Evolutionary conservation across 2,888 invertebrate species (phyloP), one percentile per base, ranked within the genome.

Genomic region (Drosophila rellima): DNA sequence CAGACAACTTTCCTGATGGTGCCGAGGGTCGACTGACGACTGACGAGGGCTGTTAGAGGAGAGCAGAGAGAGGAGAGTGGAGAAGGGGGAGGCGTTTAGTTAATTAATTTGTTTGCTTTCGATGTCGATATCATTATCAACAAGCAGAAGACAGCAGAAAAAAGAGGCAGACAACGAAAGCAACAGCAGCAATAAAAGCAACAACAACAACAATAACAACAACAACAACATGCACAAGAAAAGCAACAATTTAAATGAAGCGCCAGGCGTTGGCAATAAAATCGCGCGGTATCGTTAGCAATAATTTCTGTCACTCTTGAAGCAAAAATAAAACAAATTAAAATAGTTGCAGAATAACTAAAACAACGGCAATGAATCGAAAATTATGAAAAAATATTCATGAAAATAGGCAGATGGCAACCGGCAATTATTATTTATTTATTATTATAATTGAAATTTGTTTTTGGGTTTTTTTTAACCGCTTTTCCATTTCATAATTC

Each of bases 281-380:
- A 76, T 63, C 61, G 52, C 50, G 63, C 68, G 65, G 85, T 80
- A 83, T 83, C 77, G 84, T 88, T 86, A 84, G 76, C 80, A 73
- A 86, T 79, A 70, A 88, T 88, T 81, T 74, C 67, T 88, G 89
- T 74, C 87, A 88, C 68, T 83, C 79, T 77, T 56, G 26, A 79
- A 81, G 77, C 68, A 71, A 70, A 85, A 81, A 77, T 81, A 77
- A 71, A 81, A 79, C 84, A 83, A 81, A 86, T 85, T 88, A 83
- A 87, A 85, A 85, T 79, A 86, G 83, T 83, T 83, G 59, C 62
- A 17, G 8, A 39, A 48, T 60, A 50, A 40, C 62, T 51, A 29
- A 54, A 65, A 68, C 52, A 74, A 60, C 10, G 10, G 17, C 7
- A 40, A 20, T 69, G 33, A 31, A 54, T 44, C 4, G 40, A 59